phyloP scores from a whole-genome alignment of 2,113 vertebrate genomes.

The Caranx melampygus region DNA sequence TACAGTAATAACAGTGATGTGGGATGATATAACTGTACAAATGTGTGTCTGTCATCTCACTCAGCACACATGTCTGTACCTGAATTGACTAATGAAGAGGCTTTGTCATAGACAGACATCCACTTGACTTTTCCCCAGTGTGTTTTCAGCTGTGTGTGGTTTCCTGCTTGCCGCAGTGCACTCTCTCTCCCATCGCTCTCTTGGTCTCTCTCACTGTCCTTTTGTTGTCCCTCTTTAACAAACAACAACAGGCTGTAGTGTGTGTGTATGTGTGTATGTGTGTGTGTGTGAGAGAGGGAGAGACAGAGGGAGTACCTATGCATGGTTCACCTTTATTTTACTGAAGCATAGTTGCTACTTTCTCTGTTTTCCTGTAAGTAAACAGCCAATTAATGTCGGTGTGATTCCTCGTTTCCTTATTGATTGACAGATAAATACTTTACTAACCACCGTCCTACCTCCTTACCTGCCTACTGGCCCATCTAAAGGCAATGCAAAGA shows the following conservation, averaged over 20 bases:
- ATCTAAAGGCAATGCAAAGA: too few species aligned
- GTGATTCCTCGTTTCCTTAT: too few species aligned
- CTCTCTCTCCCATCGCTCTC: not conserved
- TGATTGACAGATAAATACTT: too few species aligned
- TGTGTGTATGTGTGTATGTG: slow-evolving; percentile 4
- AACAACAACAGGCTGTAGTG: slow-evolving; percentile 32
- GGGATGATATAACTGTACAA: not conserved
- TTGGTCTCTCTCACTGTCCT: slow-evolving; percentile 2
- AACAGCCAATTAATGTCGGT: too few species aligned
- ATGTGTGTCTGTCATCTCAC: not conserved
- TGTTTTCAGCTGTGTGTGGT: slow-evolving; percentile 19
- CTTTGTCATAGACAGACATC: slow-evolving; percentile 39
- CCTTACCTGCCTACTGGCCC: too few species aligned
- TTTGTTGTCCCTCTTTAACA: slow-evolving; percentile 20
- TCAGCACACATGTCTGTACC: not conserved
- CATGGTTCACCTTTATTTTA: not conserved
- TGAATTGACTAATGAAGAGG: slow-evolving; percentile 35
- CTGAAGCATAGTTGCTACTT: not conserved
- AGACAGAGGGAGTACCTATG: too few species aligned
- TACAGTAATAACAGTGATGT: not conserved
- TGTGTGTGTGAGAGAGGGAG: slow-evolving; percentile 1
- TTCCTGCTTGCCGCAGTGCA: not conserved
- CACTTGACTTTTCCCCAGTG: slow-evolving; percentile 38
- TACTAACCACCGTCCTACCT: too few species aligned
- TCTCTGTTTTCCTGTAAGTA: too few species aligned